Evolutionary conservation across 2,113 vertebrate genomes (phyloP).

Genomic region (Recurvirostra avosetta): DNA sequence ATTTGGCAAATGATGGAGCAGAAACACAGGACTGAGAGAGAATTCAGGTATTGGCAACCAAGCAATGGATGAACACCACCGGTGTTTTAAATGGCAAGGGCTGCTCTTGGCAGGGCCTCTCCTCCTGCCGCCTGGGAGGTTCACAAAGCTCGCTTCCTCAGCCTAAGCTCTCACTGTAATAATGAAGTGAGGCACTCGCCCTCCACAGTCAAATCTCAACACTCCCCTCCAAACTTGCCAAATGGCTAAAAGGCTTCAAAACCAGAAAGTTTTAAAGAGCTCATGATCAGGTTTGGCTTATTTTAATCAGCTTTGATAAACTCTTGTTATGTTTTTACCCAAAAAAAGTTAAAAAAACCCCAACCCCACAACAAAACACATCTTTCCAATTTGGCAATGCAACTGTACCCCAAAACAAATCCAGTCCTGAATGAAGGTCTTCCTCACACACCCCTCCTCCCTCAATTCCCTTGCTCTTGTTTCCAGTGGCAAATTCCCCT

Average conservation of each 20-base stretch:
- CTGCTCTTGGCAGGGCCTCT: background rate
- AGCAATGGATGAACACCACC: background rate
- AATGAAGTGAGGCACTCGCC: background rate
- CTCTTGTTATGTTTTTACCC: background rate
- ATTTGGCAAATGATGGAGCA: background rate
- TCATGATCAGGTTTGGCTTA: background rate
- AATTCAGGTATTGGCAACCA: background rate
- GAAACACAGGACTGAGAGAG: background rate
- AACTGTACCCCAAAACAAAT: background rate
- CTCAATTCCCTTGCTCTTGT: background rate
- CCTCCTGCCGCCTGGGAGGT: background rate
- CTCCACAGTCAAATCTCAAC: background rate
- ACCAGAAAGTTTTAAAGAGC: background rate
- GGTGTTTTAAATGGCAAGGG: background rate
- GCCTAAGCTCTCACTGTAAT: background rate
- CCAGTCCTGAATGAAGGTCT: background rate
- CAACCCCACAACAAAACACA: background rate
- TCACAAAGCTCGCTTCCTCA: background rate
- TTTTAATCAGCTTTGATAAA: background rate
- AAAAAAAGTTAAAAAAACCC: background rate
- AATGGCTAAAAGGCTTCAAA: background rate
- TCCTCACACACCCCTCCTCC: background rate
- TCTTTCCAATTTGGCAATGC: background rate
- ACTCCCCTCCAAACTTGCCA: background rate
- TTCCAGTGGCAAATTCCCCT: background rate